These are phyloP conservation scores for Heterohyrax brucei DNA, from an alignment of 2,797 vertebrate genomes.

Conservation along the genomic window DNA sequence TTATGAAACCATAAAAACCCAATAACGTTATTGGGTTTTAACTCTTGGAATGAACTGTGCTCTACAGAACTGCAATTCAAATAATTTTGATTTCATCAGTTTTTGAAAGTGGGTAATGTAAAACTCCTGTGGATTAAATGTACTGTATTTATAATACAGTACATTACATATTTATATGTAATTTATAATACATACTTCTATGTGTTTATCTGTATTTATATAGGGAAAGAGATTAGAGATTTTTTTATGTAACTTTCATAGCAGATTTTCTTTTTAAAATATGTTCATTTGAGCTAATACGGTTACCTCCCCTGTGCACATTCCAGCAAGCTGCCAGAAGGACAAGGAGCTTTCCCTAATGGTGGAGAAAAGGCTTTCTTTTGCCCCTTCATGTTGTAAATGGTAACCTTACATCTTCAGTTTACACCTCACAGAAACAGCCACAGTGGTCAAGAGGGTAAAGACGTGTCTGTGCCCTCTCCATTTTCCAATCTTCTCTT, in stretches of 20 bases:
- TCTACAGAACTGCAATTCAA: conserved; percentile 20
- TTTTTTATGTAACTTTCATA: conserved; percentile 11
- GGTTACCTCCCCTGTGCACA: neutral
- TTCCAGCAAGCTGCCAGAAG: conserved; percentile 19
- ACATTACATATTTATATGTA: neutral
- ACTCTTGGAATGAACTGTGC: conserved; percentile 30
- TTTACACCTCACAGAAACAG: neutral
- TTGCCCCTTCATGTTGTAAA: neutral
- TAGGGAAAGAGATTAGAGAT: neutral
- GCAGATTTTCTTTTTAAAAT: conserved; percentile 11
- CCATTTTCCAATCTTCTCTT: conserved; percentile 45
- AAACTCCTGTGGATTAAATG: conserved; percentile 39
- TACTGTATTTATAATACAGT: neutral
- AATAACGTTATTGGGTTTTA: conserved; percentile 38
- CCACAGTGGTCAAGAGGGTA: neutral
- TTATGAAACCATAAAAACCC: neutral
- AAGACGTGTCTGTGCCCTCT: neutral
- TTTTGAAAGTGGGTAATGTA: conserved; percentile 13
- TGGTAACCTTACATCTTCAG: conserved; percentile 30
- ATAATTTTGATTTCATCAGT: conserved; percentile 35
- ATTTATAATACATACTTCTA: too few species aligned
- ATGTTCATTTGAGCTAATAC: conserved; percentile 3
- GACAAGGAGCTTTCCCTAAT: neutral
- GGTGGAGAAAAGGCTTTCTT: neutral
- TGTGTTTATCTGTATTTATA: neutral